A percentile compares a stretch with the other conserved stretches of the same genome.
phyloP scores from a whole-genome alignment of 2,888 invertebrate genomes.

The Phymatocera aterrima region DNA sequence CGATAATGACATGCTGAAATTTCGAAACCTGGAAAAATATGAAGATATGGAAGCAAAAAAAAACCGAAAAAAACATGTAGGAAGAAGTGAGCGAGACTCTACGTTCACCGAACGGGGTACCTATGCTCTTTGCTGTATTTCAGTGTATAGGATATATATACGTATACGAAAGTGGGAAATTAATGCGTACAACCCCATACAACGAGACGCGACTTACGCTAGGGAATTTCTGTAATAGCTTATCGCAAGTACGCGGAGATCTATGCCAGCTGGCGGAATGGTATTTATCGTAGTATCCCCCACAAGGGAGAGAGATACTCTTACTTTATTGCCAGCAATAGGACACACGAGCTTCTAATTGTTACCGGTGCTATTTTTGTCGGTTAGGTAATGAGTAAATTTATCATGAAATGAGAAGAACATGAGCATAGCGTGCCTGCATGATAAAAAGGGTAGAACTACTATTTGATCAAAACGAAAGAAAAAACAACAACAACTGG shows the following conservation, averaged over 20 bases:
- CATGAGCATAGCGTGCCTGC: not conserved
- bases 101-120: too few relatives aligned
- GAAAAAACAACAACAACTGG: too few relatives aligned
- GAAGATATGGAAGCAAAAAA: too few relatives aligned
- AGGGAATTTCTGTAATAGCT: not conserved
- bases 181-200: not conserved
- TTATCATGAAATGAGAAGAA: constrained; percentile 24
- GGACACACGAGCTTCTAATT: constrained; percentile 35
- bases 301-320: constrained; percentile 24
- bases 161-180: not conserved
- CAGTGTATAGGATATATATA: not conserved
- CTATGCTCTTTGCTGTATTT: too few relatives aligned
- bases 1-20: not conserved
- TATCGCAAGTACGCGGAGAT: not conserved
- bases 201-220: not conserved
- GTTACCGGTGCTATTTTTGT: constrained; percentile 12
- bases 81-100: too few relatives aligned
- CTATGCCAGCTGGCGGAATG: not conserved
- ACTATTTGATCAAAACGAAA: not conserved
- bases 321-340: not conserved
- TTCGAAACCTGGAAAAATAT: too few relatives aligned
- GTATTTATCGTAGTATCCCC: too few relatives aligned
- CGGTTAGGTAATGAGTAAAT: not conserved
- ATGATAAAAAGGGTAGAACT: not conserved
- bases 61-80: too few relatives aligned